phyloP scores from a whole-genome alignment of 2,797 vertebrate genomes.

The Hoplostethus mediterraneus region DNA sequence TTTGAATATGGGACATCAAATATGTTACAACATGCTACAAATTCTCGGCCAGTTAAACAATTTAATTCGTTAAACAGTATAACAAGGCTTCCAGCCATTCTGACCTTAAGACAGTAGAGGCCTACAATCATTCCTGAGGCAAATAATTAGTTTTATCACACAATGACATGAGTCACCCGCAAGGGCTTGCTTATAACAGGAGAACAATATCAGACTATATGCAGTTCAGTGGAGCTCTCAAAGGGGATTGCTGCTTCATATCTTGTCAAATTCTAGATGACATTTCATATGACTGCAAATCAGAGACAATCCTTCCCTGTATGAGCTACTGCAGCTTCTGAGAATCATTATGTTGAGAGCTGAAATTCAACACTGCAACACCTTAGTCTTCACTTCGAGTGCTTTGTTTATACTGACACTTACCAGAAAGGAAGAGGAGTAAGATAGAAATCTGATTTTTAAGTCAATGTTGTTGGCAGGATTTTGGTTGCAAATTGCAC shows the following conservation, averaged over 20 bases:
- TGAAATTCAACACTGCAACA: conserved; percentile 74
- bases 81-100: conserved; percentile 74
- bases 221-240: conserved; percentile 78
- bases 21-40: conserved; percentile 49
- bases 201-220: conserved; percentile 82
- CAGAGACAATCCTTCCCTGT: conserved; percentile 77
- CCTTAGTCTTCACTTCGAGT: conserved; percentile 67
- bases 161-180: conserved; percentile 80
- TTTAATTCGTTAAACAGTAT: conserved; percentile 74
- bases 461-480: conserved; percentile 47
- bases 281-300: conserved; percentile 85
- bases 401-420: conserved; percentile 78
- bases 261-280: conserved; percentile 86
- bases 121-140: conserved; percentile 73
- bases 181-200: conserved; percentile 77
- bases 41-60: conserved; percentile 58
- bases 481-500: conserved; percentile 3
- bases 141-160: conserved; percentile 86
- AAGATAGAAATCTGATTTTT: conserved; percentile 57
- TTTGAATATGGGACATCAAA: conserved; percentile 52
- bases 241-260: conserved; percentile 81
- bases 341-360: conserved; percentile 78
- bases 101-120: conserved; percentile 70
- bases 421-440: conserved; percentile 57
- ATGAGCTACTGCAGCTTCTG: conserved; percentile 73